Percentiles rank a stretch among this genome's conserved stretches.
Evolutionary conservation across 2,113 vertebrate species (phyloP).

Genomic region (Xenopus laevis): DNA sequence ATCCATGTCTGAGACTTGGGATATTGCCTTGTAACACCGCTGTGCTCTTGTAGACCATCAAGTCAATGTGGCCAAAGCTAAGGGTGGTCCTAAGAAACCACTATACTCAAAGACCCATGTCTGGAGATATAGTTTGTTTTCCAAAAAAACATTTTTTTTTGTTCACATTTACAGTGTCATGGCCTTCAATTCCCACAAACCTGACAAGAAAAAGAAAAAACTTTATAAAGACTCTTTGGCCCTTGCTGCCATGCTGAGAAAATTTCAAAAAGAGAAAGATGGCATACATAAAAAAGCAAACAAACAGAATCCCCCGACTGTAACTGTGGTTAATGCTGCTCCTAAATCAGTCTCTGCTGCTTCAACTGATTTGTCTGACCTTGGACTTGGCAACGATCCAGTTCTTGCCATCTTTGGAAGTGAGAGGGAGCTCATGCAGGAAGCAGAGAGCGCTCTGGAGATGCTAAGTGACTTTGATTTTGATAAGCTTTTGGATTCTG

Average conservation of each 20-base stretch:
- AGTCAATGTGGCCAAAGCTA: no score
- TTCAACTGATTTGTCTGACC: constrained; percentile 64
- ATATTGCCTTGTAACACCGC: no score
- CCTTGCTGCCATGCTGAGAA: constrained; percentile 90
- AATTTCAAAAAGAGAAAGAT: constrained; percentile 94
- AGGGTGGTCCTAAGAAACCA: no score
- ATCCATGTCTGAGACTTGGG: no score
- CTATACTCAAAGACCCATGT: no score
- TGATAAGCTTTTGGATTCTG: constrained; percentile 82
- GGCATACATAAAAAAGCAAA: constrained; percentile 80
- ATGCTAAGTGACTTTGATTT: constrained; percentile 93
- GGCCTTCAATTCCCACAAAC: constrained; percentile 84
- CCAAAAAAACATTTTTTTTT: background rate
- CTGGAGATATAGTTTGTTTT: no score
- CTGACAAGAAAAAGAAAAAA: constrained; percentile 97
- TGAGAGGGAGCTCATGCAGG: constrained; percentile 85
- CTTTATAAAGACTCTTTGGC: constrained; percentile 88
- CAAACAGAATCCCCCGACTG: constrained; percentile 53
- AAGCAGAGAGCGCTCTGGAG: constrained; percentile 78
- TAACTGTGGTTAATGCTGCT: constrained; percentile 57
- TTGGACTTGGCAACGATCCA: constrained; percentile 72
- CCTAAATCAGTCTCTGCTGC: constrained; percentile 61
- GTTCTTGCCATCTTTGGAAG: constrained; percentile 90
- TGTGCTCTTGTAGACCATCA: no score
- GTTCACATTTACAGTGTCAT: constrained; percentile 61